Percentiles rank a stretch among this genome's conserved stretches.
Conservation (phyloP, 2,888 invertebrate species). For the Criorhina ranunculi region DNA sequence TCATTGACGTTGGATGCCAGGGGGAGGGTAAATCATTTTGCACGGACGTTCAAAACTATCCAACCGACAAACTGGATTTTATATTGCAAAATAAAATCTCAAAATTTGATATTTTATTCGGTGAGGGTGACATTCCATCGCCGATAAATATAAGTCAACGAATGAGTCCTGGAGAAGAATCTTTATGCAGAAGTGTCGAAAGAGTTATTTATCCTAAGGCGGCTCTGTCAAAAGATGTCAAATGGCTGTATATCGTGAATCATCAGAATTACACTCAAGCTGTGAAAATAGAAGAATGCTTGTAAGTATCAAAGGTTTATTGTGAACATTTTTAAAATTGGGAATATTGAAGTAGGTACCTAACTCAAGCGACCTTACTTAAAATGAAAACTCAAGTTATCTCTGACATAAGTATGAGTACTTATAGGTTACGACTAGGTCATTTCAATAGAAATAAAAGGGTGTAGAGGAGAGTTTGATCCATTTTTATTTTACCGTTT, state of each 20-base stretch:
- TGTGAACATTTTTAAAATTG: too few relatives aligned
- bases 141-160: slow-evolving; percentile 85
- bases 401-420: too few relatives aligned
- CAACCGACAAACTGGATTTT: slow-evolving; percentile 82
- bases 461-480: too few relatives aligned
- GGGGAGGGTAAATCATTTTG: slow-evolving; percentile 84
- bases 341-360: too few relatives aligned
- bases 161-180: slow-evolving; percentile 84
- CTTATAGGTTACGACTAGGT: too few relatives aligned
- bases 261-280: slow-evolving; percentile 88
- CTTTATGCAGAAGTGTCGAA: slow-evolving; percentile 84
- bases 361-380: too few relatives aligned
- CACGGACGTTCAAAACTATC: slow-evolving; percentile 84
- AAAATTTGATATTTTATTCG: slow-evolving; percentile 81
- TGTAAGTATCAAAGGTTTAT: slow-evolving; percentile 85
- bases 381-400: too few relatives aligned
- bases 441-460: too few relatives aligned
- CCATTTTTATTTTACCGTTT: too few relatives aligned
- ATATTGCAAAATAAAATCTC: slow-evolving; percentile 78
- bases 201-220: slow-evolving; percentile 87
- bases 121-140: slow-evolving; percentile 81
- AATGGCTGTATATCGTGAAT: slow-evolving; percentile 90
- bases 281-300: slow-evolving; percentile 90
- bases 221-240: slow-evolving; percentile 86
- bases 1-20: slow-evolving; percentile 61